Base-by-base conservation (phyloP, 2,797 vertebrate species). In the Tauraco hartlaubi region DNA sequence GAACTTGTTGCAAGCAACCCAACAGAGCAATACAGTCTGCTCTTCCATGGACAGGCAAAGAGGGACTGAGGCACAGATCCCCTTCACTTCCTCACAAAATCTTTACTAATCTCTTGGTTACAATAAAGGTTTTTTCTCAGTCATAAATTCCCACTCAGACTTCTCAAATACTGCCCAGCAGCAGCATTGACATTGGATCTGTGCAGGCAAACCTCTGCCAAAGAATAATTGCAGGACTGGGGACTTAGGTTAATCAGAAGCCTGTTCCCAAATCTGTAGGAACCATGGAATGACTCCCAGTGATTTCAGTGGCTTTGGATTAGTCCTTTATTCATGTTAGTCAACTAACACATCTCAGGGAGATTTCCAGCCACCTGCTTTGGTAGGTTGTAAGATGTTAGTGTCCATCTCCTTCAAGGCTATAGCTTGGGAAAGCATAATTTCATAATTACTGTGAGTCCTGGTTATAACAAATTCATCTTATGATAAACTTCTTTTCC, bases 121-220 rank as follows among this genome's bases (percentile, higher is more conserved):
- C 5, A n/a, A 26, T 43, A 44, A 79, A 90, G 59, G 68, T 66
- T 89, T 93, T 93, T 28, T 82, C 61, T 90, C 9, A 2, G 41
- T 68, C 43, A 58, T 73, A 75, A 86, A 75, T 31, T 76, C 46
- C 51, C 28, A 35, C 14, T 71, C 26, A 71, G 79, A 49, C 29
- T 61, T 55, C 41, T 68, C 62, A 84, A 84, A 83, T 35, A 61
- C 41, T 71, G 6, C 49, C 61, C 73, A 46, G 66, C 41, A 85
- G 68, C 29, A 21, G 78, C 49, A 74, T 46, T 67, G 78, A 80
- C 41, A n/a, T 11, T 74, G 68, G 46, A 77, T 67, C 58, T 33
- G 29, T 54, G 66, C 37, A 84, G 62, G 55, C 59, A 89, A 58
- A 44, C 41, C 11, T 61, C 61, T 88, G 90, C 76, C 87, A 90